Conservation (phyloP, 2,888 invertebrate genomes). For the Ariolimax columbianus region DNA sequence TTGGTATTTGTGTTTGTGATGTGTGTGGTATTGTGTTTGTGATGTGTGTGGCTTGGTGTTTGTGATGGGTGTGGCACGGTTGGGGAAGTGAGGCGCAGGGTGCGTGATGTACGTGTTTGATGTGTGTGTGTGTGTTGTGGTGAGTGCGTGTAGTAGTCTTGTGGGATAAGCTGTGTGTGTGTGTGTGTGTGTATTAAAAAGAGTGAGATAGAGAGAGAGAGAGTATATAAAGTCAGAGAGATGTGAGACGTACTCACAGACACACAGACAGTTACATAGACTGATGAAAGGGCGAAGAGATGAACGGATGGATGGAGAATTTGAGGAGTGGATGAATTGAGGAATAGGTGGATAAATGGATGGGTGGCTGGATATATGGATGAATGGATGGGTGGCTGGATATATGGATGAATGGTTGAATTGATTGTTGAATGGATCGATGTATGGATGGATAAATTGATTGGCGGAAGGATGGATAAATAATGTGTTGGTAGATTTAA, state of each 20-base stretch:
- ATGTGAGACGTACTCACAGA: not conserved
- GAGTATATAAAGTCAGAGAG: not conserved
- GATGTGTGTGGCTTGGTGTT: too few relatives aligned
- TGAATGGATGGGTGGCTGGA: not conserved
- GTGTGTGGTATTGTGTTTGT: too few relatives aligned
- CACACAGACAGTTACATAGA: not conserved
- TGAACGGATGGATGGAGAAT: not conserved
- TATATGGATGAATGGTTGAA: not conserved
- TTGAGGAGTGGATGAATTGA: not conserved
- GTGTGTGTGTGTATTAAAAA: too few relatives aligned
- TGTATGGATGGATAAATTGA: slow-evolving; percentile 14
- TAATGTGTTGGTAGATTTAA: not conserved
- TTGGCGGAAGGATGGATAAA: slow-evolving; percentile 13
- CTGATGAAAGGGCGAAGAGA: not conserved
- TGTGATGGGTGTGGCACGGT: too few relatives aligned
- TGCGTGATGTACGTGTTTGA: too few relatives aligned
- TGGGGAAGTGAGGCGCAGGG: too few relatives aligned
- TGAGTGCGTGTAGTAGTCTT: too few relatives aligned
- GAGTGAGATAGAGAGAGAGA: slow-evolving; percentile 30
- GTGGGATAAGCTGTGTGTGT: too few relatives aligned
- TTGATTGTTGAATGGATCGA: not conserved
- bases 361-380: not conserved
- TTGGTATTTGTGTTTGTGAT: too few relatives aligned
- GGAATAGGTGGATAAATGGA: not conserved
- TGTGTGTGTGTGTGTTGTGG: too few relatives aligned